Evolutionary conservation across 2,888 invertebrate genomes (phyloP).

Genomic region (Muscina levida): DNA sequence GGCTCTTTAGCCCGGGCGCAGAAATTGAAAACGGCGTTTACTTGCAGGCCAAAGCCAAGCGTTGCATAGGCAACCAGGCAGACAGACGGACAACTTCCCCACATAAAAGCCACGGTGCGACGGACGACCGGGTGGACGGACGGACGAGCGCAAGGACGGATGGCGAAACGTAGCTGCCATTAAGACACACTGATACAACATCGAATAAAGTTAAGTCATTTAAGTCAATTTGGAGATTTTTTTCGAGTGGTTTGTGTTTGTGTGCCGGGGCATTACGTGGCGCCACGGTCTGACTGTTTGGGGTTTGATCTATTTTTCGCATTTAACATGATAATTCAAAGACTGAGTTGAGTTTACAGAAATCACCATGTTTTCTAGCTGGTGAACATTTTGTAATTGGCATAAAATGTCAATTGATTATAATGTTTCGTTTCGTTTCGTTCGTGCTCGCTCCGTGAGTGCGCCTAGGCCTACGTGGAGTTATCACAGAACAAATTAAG

Average conservation of each 20-base stretch:
- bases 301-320: conserved; percentile 56
- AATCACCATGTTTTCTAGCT: conserved; percentile 41
- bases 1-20: conserved; percentile 11
- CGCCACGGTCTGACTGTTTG: conserved; percentile 51
- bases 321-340: conserved; percentile 53
- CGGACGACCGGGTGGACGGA: background rate
- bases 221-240: conserved; percentile 59
- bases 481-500: conserved; percentile 53
- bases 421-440: conserved; percentile 55
- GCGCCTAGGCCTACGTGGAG: conserved; percentile 30
- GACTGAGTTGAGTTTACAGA: conserved; percentile 22
- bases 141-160: background rate
- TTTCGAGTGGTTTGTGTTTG: background rate
- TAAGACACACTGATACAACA: conserved; percentile 31
- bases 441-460: conserved; percentile 7
- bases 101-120: background rate
- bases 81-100: background rate
- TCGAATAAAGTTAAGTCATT: conserved; percentile 61
- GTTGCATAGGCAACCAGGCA: background rate
- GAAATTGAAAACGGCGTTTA: conserved; percentile 50
- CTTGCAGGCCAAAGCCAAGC: conserved; percentile 25
- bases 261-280: conserved; percentile 39
- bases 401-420: conserved; percentile 65
- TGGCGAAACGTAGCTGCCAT: conserved; percentile 6
- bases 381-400: conserved; percentile 64